phyloP scores from a whole-genome alignment of 2,888 invertebrate species.

The Argyresthia goedartella region DNA sequence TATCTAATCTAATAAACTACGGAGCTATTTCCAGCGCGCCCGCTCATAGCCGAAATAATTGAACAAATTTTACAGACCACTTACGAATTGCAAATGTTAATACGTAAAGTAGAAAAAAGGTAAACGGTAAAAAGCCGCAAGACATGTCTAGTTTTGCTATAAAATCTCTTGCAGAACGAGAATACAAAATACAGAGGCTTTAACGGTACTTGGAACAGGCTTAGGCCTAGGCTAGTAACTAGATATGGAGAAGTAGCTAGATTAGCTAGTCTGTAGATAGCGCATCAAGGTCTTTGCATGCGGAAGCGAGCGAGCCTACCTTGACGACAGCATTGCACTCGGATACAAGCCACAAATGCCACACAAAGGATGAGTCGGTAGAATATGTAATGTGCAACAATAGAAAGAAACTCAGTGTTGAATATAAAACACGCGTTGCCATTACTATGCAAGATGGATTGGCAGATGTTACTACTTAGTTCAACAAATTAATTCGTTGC shows the following conservation, averaged over 20 bases:
- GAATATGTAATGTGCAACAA: not conserved
- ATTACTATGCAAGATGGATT: too few relatives aligned
- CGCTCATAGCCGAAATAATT: not conserved
- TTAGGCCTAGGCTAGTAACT: conserved; percentile 20
- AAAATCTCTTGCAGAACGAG: not conserved
- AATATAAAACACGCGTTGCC: too few relatives aligned
- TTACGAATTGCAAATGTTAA: not conserved
- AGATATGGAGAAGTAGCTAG: conserved; percentile 5
- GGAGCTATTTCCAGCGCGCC: not conserved
- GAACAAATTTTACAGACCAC: not conserved
- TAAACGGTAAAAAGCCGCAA: not conserved
- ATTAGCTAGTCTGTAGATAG: not conserved
- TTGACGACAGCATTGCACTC: conserved; percentile 37
- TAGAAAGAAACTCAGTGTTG: too few relatives aligned
- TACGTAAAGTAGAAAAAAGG: not conserved
- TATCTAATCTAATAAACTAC: not conserved
- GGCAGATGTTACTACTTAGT: too few relatives aligned
- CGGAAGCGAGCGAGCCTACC: conserved; percentile 30
- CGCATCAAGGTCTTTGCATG: conserved; percentile 23
- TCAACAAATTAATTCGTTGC: too few relatives aligned
- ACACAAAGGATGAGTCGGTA: conserved; percentile 30
- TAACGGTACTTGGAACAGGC: conserved; percentile 39
- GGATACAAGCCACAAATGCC: conserved; percentile 17
- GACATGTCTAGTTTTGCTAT: not conserved
- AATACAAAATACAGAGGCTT: conserved; percentile 6